Base-by-base conservation (phyloP, 2,113 vertebrate species). In the Dolichotis patagonum region DNA sequence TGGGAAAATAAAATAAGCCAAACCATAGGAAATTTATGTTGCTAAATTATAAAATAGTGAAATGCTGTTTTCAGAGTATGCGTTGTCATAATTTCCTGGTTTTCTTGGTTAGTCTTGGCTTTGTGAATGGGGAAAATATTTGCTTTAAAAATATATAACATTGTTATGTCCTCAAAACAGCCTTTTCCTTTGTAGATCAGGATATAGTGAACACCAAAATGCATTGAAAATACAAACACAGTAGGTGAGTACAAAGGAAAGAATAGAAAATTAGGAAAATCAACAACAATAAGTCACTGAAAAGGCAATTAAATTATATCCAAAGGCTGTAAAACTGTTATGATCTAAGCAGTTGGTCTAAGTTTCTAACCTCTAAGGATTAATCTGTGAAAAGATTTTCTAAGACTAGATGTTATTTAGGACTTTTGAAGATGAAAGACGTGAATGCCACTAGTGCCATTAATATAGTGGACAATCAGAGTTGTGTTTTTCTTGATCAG, bases 11-110 rank as follows among this genome's bases (percentile, higher is more conserved):
- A 94, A 92, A 60, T 86, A 92, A 85, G 58, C 46, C 91, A 97
- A 88, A 85, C 58, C 26, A 56, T 82, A 92, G 46, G 75, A 90
- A 90, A 95, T 85, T 32, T 83, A 78, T 83, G 35, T 87, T 90
- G 58, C 95, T 92, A 83, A 95, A 92, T 90, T 91, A 85, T 82
- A 96, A 94, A 96, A 85, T 54, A 94, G 82, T 92, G 41, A 97
- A 96, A 67, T 93, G 38, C 56, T 92, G 20, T 75, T 95, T 88
- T 95, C 65, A 92, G 52, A 87, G 58, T 94, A 78, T 92, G 82
- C 85, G 32, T 91, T 97, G 20, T 85, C 88, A 95, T 6, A 96
- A 88, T 90, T 92, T 95, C 35, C 58, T 90, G 49, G 75, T 84
- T 88, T 96, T 84, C 56, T 96, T 96, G 43, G 63, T 88, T 95